phyloP scores from a whole-genome alignment of 2,113 vertebrate genomes.

The Cheilinus undulatus region DNA sequence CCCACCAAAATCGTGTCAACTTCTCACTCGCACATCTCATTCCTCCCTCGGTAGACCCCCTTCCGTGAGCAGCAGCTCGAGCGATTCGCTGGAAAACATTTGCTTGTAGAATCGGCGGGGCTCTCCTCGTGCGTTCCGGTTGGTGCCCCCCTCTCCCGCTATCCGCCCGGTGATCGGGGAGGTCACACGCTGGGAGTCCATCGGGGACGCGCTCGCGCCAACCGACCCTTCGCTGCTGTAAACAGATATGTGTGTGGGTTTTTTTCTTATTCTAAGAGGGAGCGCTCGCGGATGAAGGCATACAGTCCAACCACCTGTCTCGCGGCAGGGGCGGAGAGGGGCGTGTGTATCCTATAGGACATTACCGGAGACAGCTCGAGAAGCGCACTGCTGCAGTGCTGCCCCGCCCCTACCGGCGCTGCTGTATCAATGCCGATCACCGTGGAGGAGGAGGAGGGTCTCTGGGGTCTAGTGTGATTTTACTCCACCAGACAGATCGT shows the following conservation, averaged over 20 bases:
- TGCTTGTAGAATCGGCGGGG: constrained; percentile 66
- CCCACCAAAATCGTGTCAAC: constrained; percentile 61
- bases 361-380: constrained; percentile 77
- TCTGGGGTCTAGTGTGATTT: constrained; percentile 57
- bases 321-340: constrained; percentile 75
- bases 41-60: constrained; percentile 52
- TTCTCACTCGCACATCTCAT: constrained; percentile 67
- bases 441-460: constrained; percentile 21
- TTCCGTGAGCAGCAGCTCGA: constrained; percentile 56
- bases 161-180: constrained; percentile 74
- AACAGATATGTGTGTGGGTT: constrained; percentile 38
- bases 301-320: constrained; percentile 80
- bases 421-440: constrained; percentile 69
- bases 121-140: constrained; percentile 69
- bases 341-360: constrained; percentile 74
- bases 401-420: constrained; percentile 77
- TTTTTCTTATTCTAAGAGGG: constrained; percentile 39
- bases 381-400: constrained; percentile 82
- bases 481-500: constrained; percentile 47
- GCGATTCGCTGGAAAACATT: constrained; percentile 65
- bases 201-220: constrained; percentile 71
- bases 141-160: constrained; percentile 64
- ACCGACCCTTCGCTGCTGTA: constrained; percentile 63
- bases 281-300: constrained; percentile 67
- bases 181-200: constrained; percentile 80